Evolutionary conservation across 2,113 vertebrate genomes (phyloP).

Genomic region (Nothobranchius kuhntae): DNA sequence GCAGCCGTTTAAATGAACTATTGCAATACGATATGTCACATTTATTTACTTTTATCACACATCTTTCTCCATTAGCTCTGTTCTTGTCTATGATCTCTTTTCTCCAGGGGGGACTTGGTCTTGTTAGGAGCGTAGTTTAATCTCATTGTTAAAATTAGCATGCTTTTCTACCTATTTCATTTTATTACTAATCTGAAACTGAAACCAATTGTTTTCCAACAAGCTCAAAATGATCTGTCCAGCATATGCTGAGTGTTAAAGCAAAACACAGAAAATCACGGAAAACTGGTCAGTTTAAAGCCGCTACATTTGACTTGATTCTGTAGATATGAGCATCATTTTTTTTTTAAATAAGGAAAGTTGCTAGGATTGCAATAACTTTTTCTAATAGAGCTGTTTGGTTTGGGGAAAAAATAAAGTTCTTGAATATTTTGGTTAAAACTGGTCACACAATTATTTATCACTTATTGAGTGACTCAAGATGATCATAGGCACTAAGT

Average conservation of each 20-base stretch:
- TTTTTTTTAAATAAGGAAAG: too few species aligned
- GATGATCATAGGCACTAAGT: too few species aligned
- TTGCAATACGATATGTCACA: not conserved
- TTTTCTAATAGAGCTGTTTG: too few species aligned
- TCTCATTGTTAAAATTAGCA: slow-evolving; percentile 20
- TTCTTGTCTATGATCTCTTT: slow-evolving; percentile 21
- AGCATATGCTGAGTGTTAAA: not conserved
- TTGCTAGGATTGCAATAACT: too few species aligned
- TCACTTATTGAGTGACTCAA: too few species aligned
- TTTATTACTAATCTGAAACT: slow-evolving; percentile 18
- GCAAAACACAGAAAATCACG: not conserved
- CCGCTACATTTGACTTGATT: too few species aligned
- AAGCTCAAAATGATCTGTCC: not conserved
- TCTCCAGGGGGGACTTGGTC: not conserved
- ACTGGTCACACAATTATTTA: too few species aligned
- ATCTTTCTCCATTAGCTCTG: not conserved
- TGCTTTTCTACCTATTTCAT: slow-evolving; percentile 3
- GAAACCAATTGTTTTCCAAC: not conserved
- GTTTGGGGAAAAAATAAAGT: too few species aligned
- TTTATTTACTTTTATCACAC: not conserved
- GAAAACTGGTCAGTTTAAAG: not conserved
- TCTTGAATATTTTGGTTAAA: too few species aligned
- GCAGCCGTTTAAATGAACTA: not conserved
- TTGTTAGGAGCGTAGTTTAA: not conserved
- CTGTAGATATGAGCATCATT: too few species aligned